Conservation (phyloP, 1,140 invertebrate genomes). For the Solen grandis region DNA sequence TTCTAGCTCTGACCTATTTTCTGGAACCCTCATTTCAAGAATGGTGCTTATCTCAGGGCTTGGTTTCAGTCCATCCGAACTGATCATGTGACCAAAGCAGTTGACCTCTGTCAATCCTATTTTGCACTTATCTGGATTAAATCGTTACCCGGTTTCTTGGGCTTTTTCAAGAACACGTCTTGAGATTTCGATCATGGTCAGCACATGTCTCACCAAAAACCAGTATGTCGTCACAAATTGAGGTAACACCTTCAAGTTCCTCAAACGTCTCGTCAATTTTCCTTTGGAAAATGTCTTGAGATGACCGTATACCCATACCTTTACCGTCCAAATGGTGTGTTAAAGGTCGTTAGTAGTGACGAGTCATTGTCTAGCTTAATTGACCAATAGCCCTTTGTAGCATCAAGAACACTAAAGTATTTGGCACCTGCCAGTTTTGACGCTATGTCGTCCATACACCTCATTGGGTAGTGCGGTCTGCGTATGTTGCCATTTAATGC, state of each 20-base stretch:
- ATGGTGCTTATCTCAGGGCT: too few relatives aligned
- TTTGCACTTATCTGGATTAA: too few relatives aligned
- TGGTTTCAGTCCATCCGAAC: too few relatives aligned
- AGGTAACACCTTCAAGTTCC: constrained; percentile 60
- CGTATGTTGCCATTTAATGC: constrained; percentile 23
- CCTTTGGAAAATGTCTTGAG: constrained; percentile 50
- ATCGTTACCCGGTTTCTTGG: constrained; percentile 76
- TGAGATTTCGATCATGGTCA: too few relatives aligned
- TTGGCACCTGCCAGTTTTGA: neutral
- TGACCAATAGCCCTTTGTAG: constrained; percentile 71
- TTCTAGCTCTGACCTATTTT: constrained; percentile 73
- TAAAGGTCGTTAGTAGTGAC: constrained; percentile 68
- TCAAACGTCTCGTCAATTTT: constrained; percentile 60
- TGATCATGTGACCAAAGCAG: too few relatives aligned
- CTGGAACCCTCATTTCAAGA: too few relatives aligned
- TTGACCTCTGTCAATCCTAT: too few relatives aligned
- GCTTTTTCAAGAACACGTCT: constrained; percentile 79
- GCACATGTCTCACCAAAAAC: constrained; percentile 54
- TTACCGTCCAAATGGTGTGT: constrained; percentile 68
- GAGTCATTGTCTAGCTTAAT: constrained; percentile 65
- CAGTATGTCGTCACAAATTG: constrained; percentile 78
- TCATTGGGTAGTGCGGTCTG: constrained; percentile 43
- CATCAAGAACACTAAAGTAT: constrained; percentile 14
- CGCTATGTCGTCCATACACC: constrained; percentile 44
- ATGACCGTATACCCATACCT: constrained; percentile 45